A percentile compares a stretch with the other conserved stretches of the same genome.
phyloP scores from a whole-genome alignment of 2,797 vertebrate genomes.

The Masticophis lateralis region DNA sequence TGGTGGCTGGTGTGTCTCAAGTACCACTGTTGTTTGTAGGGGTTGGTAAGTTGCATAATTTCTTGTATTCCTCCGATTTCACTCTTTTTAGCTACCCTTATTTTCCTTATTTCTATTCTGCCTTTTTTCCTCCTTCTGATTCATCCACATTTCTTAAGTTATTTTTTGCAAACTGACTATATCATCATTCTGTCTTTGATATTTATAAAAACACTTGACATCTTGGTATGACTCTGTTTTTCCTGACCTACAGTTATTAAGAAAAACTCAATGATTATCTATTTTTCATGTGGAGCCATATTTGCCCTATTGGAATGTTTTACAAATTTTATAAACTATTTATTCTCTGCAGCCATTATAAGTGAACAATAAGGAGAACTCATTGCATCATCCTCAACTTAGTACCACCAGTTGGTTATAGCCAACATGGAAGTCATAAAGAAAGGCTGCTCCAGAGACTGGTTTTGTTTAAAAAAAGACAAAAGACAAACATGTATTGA shows the following conservation, averaged over 20 bases:
- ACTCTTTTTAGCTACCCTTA: not conserved
- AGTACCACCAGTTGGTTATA: not conserved
- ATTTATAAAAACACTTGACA: conserved; percentile 26
- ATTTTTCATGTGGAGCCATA: not conserved
- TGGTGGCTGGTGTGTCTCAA: not conserved
- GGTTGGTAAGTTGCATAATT: not conserved
- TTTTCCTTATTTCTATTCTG: conserved; percentile 4
- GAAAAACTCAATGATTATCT: fast-evolving
- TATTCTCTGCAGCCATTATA: not conserved
- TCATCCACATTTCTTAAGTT: not conserved
- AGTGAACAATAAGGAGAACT: not conserved
- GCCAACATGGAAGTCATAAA: not conserved
- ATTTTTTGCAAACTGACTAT: conserved; percentile 29
- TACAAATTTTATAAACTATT: not conserved
- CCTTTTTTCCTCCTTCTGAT: conserved; percentile 14
- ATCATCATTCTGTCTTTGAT: not conserved
- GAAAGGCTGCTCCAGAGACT: not conserved
- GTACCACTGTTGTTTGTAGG: not conserved
- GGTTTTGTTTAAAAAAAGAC: not conserved
- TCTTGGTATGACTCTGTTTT: conserved; percentile 18
- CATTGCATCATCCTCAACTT: not conserved
- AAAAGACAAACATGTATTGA: not conserved
- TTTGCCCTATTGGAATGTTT: not conserved
- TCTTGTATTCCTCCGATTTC: not conserved
- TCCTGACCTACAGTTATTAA: not conserved